Evolutionary conservation across 2,797 vertebrate species (phyloP).

Genomic region (Neomorphus geoffroyi): DNA sequence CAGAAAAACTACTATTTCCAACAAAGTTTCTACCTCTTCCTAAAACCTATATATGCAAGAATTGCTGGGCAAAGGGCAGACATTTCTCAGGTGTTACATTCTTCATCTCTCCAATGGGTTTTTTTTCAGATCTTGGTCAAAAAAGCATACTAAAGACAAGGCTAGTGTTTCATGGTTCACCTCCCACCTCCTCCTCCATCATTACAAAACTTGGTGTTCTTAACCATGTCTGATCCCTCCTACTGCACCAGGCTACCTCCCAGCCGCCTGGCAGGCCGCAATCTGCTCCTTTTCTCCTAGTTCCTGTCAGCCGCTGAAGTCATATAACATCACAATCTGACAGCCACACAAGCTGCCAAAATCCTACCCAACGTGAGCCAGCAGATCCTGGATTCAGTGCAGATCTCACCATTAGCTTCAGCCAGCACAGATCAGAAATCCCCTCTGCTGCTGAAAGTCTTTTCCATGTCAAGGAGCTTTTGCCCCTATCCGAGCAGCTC

Average conservation of each 20-base stretch:
- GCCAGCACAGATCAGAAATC: neutral
- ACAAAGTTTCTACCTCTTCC: neutral
- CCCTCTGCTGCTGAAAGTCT: neutral
- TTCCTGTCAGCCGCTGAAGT: neutral
- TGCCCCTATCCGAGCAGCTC: neutral
- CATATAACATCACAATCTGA: neutral
- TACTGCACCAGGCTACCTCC: neutral
- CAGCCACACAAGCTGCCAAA: neutral
- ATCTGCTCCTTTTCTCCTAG: neutral
- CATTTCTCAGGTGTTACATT: neutral
- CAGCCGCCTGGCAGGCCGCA: slow-evolving; percentile 17
- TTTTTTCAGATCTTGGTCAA: neutral
- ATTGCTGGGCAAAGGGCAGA: neutral
- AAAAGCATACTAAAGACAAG: neutral
- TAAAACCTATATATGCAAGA: neutral
- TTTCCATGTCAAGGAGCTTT: neutral
- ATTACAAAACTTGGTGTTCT: neutral
- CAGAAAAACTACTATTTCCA: neutral
- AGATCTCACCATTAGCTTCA: neutral
- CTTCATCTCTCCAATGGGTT: neutral
- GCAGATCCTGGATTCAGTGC: neutral
- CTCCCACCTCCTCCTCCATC: neutral
- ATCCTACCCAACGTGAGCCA: neutral
- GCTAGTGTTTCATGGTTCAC: neutral
- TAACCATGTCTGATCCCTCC: neutral